phyloP scores from a whole-genome alignment of 2,797 vertebrate genomes.

The Hozukius guyotensis region DNA sequence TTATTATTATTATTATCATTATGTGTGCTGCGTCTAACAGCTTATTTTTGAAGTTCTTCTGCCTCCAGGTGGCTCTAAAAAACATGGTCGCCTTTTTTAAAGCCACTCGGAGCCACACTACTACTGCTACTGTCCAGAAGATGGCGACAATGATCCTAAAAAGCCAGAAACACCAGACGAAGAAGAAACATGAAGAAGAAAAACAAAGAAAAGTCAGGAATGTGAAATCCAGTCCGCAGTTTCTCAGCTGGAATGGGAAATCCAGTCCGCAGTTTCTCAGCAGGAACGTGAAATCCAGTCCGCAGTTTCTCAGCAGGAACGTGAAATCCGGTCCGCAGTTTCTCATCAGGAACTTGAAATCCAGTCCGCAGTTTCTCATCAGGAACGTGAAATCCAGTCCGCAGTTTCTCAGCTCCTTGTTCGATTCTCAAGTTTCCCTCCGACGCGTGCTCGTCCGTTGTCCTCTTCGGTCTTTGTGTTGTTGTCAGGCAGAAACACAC shows the following conservation, averaged over 20 bases:
- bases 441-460: conserved; percentile 27
- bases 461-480: conserved; percentile 61
- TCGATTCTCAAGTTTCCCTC: conserved; percentile 52
- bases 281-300: conserved; percentile 21
- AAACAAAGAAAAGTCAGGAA: neutral
- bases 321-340: conserved; percentile 49
- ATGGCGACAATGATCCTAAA: neutral
- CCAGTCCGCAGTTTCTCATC: conserved; percentile 51
- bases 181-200: neutral
- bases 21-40: no score
- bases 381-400: conserved; percentile 35
- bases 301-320: conserved; percentile 29
- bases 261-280: conserved; percentile 53
- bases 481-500: conserved; percentile 77
- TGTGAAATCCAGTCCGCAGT: conserved; percentile 28
- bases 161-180: neutral
- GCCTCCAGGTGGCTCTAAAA: neutral
- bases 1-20: no score
- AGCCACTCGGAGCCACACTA: no score
- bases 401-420: conserved; percentile 18
- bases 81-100: neutral
- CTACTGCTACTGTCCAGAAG: neutral
- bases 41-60: neutral
- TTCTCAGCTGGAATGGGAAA: neutral
- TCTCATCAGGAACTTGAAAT: neutral